Evolutionary conservation across 2,797 vertebrate genomes (phyloP).

Genomic region (Molossus alvarezi): DNA sequence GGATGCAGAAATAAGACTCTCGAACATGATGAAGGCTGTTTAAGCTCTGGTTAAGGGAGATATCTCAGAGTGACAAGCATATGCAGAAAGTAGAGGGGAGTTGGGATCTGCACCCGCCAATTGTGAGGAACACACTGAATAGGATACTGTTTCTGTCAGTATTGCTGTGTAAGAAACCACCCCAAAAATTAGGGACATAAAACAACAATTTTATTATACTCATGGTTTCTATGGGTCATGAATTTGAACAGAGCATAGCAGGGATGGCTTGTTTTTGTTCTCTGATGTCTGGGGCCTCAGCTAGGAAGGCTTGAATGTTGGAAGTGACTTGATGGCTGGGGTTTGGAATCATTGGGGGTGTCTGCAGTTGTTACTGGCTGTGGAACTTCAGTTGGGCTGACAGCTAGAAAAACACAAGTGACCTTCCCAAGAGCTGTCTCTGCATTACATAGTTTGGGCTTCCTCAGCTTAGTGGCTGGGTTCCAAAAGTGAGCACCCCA

Average conservation of each 20-base stretch:
- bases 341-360: not conserved
- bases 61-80: not conserved
- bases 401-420: not conserved
- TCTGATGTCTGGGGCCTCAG: not conserved
- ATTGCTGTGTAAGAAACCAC: not conserved
- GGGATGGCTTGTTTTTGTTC: not conserved
- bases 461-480: not conserved
- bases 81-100: not conserved
- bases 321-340: not conserved
- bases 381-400: not conserved
- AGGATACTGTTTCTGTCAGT: not conserved
- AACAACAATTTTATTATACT: not conserved
- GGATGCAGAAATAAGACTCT: not conserved
- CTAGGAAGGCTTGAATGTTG: not conserved
- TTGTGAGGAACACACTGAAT: not conserved
- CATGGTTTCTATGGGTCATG: not conserved
- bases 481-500: constrained; percentile 37
- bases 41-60: not conserved
- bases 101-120: not conserved
- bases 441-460: not conserved
- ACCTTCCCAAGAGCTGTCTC: not conserved
- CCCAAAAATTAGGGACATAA: not conserved
- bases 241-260: not conserved
- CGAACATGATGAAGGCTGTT: not conserved
- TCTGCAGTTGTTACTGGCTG: not conserved